phyloP scores from a whole-genome alignment of 2,113 vertebrate species.

The Rhizomys pruinosus region DNA sequence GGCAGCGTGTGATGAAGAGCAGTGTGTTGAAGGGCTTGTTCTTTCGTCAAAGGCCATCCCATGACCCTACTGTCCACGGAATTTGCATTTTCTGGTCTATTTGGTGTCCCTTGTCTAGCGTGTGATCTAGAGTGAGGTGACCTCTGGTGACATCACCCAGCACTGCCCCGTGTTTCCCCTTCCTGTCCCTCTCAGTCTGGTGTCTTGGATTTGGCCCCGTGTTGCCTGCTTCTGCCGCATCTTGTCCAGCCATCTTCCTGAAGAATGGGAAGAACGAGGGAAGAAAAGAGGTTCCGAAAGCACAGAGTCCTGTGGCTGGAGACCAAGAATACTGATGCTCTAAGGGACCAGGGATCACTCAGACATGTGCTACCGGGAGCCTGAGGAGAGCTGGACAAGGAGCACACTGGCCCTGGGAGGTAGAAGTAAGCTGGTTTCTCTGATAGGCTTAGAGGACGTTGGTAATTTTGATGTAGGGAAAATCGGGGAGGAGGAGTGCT shows the following conservation, averaged over 20 bases:
- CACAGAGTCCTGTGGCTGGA: constrained; percentile 38
- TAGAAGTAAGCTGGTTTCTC: constrained; percentile 72
- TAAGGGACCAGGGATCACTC: not conserved
- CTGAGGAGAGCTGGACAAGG: not conserved
- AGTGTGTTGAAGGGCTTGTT: not conserved
- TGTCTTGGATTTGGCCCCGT: constrained; percentile 72
- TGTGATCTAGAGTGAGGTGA: constrained; percentile 60
- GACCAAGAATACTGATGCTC: not conserved
- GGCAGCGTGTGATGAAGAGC: not conserved
- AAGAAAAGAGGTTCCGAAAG: constrained; percentile 69
- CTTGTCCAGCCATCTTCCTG: constrained; percentile 71
- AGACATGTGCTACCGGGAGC: not conserved
- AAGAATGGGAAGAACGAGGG: constrained; percentile 69
- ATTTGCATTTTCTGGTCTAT: constrained; percentile 24
- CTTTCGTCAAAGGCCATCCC: not conserved
- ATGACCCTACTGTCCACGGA: not conserved
- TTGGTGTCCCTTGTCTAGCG: constrained; percentile 48
- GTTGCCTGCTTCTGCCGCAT: constrained; percentile 72
- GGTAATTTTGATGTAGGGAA: not conserved
- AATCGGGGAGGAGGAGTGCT: not conserved
- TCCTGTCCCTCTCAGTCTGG: constrained; percentile 82
- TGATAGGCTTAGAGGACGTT: constrained; percentile 41
- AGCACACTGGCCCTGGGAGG: not conserved
- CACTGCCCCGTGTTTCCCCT: constrained; percentile 78
- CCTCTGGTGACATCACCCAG: constrained; percentile 71